phyloP scores from a whole-genome alignment of 2,797 vertebrate species.

The Macrochelys suwanniensis region DNA sequence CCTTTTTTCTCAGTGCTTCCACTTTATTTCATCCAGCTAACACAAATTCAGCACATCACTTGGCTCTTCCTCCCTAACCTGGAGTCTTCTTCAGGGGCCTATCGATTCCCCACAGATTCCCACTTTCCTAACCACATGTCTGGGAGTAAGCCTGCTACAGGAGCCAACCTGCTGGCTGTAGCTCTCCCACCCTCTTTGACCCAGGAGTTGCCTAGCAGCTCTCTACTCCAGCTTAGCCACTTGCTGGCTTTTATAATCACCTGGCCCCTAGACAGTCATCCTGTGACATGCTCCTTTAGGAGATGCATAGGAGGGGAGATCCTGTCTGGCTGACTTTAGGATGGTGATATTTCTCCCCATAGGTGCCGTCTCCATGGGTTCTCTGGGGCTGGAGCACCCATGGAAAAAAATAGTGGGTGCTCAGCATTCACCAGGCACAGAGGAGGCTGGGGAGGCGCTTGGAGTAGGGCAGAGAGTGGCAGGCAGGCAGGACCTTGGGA shows the following conservation, averaged over 20 bases:
- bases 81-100: background rate
- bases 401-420: background rate
- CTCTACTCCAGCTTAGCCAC: background rate
- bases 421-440: too few species aligned
- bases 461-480: too few species aligned
- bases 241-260: background rate
- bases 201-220: background rate
- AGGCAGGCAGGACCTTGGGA: too few species aligned
- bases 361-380: too few species aligned
- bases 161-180: background rate
- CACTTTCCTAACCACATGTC: background rate
- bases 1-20: constrained; percentile 26
- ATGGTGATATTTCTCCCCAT: background rate
- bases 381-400: too few species aligned
- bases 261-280: background rate
- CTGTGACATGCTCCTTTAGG: background rate
- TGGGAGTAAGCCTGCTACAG: background rate
- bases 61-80: background rate
- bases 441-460: too few species aligned
- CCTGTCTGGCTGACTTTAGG: background rate
- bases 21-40: background rate
- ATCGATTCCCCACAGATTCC: background rate
- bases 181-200: background rate
- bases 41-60: background rate
- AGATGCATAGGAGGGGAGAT: background rate